Evolutionary conservation across 2,888 invertebrate species (phyloP).

Genomic region (Julus scandinavius): DNA sequence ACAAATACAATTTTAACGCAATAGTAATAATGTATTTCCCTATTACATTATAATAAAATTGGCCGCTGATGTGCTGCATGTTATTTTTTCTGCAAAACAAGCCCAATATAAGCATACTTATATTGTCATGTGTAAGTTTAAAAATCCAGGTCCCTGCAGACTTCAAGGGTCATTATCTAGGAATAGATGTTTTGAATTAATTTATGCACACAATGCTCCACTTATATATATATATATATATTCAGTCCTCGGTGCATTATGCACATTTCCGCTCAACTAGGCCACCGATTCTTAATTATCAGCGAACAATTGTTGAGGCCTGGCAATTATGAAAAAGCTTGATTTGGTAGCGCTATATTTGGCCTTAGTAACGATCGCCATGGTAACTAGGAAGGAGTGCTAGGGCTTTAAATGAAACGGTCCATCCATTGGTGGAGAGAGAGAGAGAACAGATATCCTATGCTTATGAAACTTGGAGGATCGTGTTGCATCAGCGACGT

Average conservation of each 20-base stretch:
- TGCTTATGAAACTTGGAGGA: neutral
- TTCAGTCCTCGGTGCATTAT: constrained; percentile 19
- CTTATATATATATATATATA: neutral
- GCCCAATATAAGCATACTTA: too few relatives aligned
- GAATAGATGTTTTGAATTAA: constrained; percentile 21
- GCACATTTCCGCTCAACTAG: constrained; percentile 21
- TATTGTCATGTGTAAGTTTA: too few relatives aligned
- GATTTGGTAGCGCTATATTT: constrained; percentile 44
- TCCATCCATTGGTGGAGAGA: neutral
- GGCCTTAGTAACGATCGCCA: constrained; percentile 47
- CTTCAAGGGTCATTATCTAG: neutral
- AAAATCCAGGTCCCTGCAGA: neutral
- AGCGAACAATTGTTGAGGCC: constrained; percentile 24
- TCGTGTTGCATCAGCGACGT: neutral
- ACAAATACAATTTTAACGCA: too few relatives aligned
- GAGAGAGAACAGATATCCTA: neutral
- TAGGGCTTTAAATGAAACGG: neutral
- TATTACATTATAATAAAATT: too few relatives aligned
- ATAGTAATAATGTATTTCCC: too few relatives aligned
- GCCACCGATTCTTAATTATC: constrained; percentile 45
- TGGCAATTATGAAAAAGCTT: constrained; percentile 43
- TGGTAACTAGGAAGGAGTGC: constrained; percentile 43
- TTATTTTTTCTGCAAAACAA: too few relatives aligned
- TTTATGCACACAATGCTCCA: constrained; percentile 35
- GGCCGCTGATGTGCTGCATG: too few relatives aligned